phyloP scores from a whole-genome alignment of 2,888 invertebrate species.

The Oxytorus armatus region DNA sequence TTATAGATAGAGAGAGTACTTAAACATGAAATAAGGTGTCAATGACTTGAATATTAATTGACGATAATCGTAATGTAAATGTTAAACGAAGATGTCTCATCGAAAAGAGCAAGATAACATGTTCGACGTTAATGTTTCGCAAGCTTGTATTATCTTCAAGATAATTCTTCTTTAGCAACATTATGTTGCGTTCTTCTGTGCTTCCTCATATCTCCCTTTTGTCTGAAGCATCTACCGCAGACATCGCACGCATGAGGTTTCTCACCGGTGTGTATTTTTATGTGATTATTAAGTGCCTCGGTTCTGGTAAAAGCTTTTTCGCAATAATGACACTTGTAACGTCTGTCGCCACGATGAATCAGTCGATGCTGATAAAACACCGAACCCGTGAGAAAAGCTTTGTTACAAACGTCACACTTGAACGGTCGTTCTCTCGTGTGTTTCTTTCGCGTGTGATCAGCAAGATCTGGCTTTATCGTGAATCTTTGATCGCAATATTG shows the following conservation, averaged over 20 bases:
- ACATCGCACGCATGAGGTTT: constrained; percentile 80
- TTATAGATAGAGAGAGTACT: too few relatives aligned
- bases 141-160: neutral
- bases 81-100: too few relatives aligned
- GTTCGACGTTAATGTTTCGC: too few relatives aligned
- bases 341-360: constrained; percentile 87
- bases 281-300: constrained; percentile 88
- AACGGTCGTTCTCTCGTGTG: constrained; percentile 88
- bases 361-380: constrained; percentile 88
- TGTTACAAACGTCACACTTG: constrained; percentile 87
- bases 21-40: too few relatives aligned
- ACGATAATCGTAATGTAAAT: too few relatives aligned
- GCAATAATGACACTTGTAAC: constrained; percentile 88
- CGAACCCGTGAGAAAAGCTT: constrained; percentile 88
- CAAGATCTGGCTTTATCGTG: constrained; percentile 88
- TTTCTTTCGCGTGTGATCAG: constrained; percentile 88
- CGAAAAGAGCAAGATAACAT: neutral
- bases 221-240: constrained; percentile 79
- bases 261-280: constrained; percentile 86
- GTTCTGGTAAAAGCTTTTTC: constrained; percentile 88
- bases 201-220: constrained; percentile 81
- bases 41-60: too few relatives aligned
- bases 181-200: constrained; percentile 77
- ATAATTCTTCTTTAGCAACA: constrained; percentile 41
- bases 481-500: constrained; percentile 87